Conservation (phyloP, 2,888 invertebrate species). For the Hydraecia micacea region DNA sequence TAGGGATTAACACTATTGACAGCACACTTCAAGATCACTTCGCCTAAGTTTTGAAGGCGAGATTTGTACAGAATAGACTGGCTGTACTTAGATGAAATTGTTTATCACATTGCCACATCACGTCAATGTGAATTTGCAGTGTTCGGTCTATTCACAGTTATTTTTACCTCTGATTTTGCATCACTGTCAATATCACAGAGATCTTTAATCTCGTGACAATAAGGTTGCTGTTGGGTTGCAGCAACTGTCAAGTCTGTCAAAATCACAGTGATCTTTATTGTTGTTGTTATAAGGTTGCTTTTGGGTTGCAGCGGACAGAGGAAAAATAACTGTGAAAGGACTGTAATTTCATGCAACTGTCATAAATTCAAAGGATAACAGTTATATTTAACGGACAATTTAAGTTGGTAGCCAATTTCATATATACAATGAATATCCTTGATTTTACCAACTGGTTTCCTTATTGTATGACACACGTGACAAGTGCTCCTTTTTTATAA, state of each 20-base stretch:
- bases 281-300: neutral
- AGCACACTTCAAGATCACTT: too few species aligned
- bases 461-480: conserved; percentile 14
- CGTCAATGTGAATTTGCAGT: neutral
- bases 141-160: too few species aligned
- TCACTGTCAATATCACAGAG: neutral
- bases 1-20: too few species aligned
- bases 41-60: too few species aligned
- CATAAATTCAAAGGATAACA: too few species aligned
- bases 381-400: too few species aligned
- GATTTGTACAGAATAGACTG: too few species aligned
- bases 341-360: neutral
- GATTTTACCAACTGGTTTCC: neutral
- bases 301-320: neutral
- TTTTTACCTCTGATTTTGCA: too few species aligned
- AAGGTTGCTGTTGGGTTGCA: neutral
- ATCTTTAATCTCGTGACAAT: neutral
- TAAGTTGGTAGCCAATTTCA: neutral
- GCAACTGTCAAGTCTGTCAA: neutral
- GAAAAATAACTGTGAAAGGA: neutral
- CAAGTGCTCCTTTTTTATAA: conserved; percentile 24
- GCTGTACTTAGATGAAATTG: neutral
- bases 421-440: neutral
- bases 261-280: neutral
- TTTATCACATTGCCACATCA: neutral